Conservation (phyloP, 2,113 vertebrate species). For the Chloebia gouldiae region DNA sequence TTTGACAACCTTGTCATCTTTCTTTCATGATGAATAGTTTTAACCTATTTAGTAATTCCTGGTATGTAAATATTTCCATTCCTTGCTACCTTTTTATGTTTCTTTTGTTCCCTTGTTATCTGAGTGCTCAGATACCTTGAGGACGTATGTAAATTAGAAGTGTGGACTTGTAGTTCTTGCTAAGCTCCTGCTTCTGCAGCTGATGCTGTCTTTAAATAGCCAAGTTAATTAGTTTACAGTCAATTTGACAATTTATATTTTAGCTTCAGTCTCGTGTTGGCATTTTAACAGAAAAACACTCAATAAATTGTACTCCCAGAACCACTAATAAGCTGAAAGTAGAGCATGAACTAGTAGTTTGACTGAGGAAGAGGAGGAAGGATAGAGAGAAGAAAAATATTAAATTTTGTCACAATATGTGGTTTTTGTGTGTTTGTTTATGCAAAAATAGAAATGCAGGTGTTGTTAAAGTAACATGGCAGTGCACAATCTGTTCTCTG, state of each 20-base stretch:
- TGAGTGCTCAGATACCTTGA: not conserved
- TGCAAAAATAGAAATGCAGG: not conserved
- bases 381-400: not conserved
- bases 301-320: not conserved
- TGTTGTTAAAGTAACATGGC: not conserved
- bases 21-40: not conserved
- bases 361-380: not conserved
- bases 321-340: not conserved
- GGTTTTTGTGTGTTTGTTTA: not conserved
- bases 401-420: not conserved
- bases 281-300: not conserved
- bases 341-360: not conserved
- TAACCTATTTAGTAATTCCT: not conserved
- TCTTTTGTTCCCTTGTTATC: not conserved
- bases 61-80: not conserved
- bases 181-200: not conserved
- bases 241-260: not conserved
- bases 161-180: not conserved
- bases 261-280: not conserved
- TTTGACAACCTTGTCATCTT: rapidly evolving
- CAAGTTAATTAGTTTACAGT: not conserved
- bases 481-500: not conserved
- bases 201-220: not conserved
- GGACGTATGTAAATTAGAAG: not conserved
- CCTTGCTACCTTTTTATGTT: not conserved